Evolutionary conservation across 2,797 vertebrate genomes (phyloP).

Genomic region (Lagocephalus sceleratus): DNA sequence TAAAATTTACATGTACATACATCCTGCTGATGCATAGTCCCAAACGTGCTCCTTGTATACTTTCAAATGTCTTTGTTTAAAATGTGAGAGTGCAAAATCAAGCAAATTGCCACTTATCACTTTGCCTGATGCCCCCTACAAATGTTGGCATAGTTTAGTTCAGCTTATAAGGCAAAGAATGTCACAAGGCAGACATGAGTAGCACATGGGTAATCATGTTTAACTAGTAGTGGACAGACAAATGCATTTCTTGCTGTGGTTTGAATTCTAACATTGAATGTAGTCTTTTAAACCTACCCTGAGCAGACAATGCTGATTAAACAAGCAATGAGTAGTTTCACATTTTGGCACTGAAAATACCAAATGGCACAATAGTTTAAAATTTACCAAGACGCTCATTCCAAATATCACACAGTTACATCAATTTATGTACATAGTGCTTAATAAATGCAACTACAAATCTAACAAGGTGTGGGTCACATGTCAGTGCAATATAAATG

Average conservation of each 20-base stretch:
- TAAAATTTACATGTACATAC: not conserved
- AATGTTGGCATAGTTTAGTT: constrained; percentile 11
- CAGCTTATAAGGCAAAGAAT: constrained; percentile 51
- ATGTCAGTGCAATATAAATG: constrained; percentile 17
- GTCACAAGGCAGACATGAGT: constrained; percentile 41
- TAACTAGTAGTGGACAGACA: constrained; percentile 18
- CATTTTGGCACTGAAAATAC: constrained; percentile 38
- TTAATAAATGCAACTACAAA: constrained; percentile 3
- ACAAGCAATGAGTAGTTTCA: constrained; percentile 1
- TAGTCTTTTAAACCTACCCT: constrained; percentile 35
- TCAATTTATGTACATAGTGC: not conserved
- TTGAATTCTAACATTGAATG: constrained; percentile 4
- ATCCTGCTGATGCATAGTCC: not conserved
- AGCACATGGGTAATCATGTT: constrained; percentile 22
- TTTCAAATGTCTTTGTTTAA: constrained; percentile 4
- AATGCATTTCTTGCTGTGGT: constrained; percentile 9
- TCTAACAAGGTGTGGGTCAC: constrained; percentile 9
- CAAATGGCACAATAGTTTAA: constrained; percentile 29
- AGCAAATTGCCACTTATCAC: constrained; percentile 5
- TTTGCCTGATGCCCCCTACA: constrained; percentile 4
- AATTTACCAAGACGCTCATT: not conserved
- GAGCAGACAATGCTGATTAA: constrained; percentile 43
- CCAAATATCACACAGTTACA: constrained; percentile 7
- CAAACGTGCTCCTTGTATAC: not conserved
- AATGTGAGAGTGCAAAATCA: constrained; percentile 13